These are phyloP conservation scores for Dasypolia templi DNA, from an alignment of 2,888 invertebrate species.

Conservation along the genomic window DNA sequence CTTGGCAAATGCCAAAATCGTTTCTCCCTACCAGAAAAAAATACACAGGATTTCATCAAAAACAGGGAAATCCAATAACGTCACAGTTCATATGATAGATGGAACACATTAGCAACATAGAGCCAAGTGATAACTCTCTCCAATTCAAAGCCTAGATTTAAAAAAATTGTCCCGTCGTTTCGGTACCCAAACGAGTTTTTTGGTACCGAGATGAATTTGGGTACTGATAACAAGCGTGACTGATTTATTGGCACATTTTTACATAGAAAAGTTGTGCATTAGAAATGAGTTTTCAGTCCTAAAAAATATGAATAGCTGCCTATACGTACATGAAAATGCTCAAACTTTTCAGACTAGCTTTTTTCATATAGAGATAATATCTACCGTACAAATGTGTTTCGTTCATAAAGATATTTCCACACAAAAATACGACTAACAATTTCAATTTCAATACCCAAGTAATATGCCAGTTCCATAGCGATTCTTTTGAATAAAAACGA, in stretches of 20 bases:
- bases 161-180: slow-evolving; percentile 60
- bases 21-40: not conserved
- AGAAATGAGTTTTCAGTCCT: not conserved
- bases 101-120: slow-evolving; percentile 81
- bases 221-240: not conserved
- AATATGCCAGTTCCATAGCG: slow-evolving; percentile 33
- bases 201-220: slow-evolving; percentile 22
- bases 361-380: not conserved
- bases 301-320: not conserved
- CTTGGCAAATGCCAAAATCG: not conserved
- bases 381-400: not conserved
- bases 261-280: not conserved
- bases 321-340: not conserved
- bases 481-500: slow-evolving; percentile 56
- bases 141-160: slow-evolving; percentile 63
- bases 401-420: not conserved
- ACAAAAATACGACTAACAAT: slow-evolving; percentile 28
- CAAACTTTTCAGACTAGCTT: not conserved
- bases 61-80: slow-evolving; percentile 80
- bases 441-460: slow-evolving; percentile 37
- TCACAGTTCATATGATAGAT: slow-evolving; percentile 78
- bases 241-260: not conserved
- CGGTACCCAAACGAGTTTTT: slow-evolving; percentile 38
- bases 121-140: slow-evolving; percentile 69
- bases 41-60: slow-evolving; percentile 64